Percentiles rank a stretch among this genome's conserved stretches.
Conservation (phyloP, 2,797 vertebrate genomes). For the Hippocampus kuda region DNA sequence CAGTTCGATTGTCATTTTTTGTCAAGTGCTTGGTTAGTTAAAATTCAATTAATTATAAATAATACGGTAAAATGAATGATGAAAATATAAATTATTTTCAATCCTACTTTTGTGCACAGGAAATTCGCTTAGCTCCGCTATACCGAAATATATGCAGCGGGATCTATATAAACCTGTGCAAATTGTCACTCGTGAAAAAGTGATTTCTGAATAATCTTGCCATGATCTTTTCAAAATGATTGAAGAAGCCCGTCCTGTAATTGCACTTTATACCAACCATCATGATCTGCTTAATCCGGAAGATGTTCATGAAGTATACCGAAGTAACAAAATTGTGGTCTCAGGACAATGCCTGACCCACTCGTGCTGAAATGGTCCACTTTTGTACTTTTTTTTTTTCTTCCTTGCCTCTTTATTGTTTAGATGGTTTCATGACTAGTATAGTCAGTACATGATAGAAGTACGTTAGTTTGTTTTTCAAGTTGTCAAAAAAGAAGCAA, state of each 20-base stretch:
- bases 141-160: not conserved
- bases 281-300: not conserved
- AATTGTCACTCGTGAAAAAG: not conserved
- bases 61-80: too few relatives aligned
- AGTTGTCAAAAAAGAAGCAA: not conserved
- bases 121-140: too few relatives aligned
- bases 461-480: not conserved
- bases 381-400: not conserved
- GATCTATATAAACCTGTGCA: not conserved
- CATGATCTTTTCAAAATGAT: not conserved
- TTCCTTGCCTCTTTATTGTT: not conserved
- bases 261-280: not conserved
- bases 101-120: too few relatives aligned
- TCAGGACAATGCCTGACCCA: not conserved
- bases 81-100: too few relatives aligned
- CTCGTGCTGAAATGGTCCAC: conserved; percentile 25
- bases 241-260: not conserved
- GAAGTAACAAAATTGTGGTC: not conserved
- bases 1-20: not conserved
- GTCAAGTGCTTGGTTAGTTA: too few relatives aligned
- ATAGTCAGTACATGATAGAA: not conserved
- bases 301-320: not conserved
- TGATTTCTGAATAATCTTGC: not conserved
- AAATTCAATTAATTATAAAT: too few relatives aligned
- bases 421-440: conserved; percentile 10